phyloP scores from a whole-genome alignment of 2,113 vertebrate species.

The Platycercus adscitus region DNA sequence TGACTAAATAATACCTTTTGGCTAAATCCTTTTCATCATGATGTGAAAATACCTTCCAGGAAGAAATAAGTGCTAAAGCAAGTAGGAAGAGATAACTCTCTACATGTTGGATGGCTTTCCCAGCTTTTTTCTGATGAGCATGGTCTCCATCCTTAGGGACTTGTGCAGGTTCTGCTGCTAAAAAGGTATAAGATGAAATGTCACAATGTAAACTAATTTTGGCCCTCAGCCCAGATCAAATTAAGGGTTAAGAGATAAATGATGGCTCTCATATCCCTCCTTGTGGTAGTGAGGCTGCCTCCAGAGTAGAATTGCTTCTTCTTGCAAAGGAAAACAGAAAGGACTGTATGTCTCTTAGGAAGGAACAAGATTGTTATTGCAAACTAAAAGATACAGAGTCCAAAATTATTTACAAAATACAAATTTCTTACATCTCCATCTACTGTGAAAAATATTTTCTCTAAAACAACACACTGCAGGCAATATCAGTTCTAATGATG shows the following conservation, averaged over 20 bases:
- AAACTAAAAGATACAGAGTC: background rate
- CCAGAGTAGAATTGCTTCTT: background rate
- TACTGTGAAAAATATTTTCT: background rate
- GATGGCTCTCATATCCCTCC: background rate
- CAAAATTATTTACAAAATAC: background rate
- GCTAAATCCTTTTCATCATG: background rate
- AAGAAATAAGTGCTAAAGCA: background rate
- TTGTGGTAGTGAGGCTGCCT: background rate
- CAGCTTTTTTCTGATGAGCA: background rate
- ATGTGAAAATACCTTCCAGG: background rate
- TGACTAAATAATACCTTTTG: background rate
- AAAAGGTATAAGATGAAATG: rapidly evolving
- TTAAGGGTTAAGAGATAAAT: background rate
- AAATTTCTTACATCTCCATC: background rate
- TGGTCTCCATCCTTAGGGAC: background rate
- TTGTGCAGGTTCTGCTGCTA: background rate
- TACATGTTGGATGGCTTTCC: background rate
- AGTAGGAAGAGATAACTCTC: background rate
- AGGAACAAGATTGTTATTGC: background rate
- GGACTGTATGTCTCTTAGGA: background rate
- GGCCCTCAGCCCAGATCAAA: background rate
- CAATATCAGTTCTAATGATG: background rate
- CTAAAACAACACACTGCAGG: background rate
- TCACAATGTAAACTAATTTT: background rate
- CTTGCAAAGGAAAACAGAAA: background rate